Evolutionary conservation across 2,113 vertebrate genomes (phyloP).

Genomic region (Coreoperca whiteheadi): DNA sequence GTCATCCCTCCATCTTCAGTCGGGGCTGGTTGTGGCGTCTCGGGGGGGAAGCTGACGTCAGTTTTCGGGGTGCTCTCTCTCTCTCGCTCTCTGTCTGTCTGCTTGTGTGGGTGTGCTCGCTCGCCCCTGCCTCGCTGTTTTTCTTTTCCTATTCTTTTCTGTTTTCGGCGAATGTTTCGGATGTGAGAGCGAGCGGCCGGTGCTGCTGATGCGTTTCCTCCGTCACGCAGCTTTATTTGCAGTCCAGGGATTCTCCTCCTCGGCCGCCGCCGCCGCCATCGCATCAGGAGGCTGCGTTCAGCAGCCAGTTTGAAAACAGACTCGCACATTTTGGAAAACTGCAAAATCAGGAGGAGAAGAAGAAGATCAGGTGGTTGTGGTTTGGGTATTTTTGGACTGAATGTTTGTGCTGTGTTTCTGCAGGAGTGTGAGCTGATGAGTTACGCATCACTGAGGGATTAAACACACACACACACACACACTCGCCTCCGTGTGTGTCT

Average conservation of each 20-base stretch:
- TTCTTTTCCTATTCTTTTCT: background rate
- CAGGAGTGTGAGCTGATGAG: slow-evolving; percentile 9
- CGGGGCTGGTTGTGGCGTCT: slow-evolving; percentile 5
- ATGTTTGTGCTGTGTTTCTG: background rate
- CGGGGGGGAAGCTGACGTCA: slow-evolving; percentile 53
- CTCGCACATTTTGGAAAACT: background rate
- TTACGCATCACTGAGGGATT: slow-evolving; percentile 32
- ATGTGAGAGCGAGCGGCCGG: background rate
- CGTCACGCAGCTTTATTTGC: slow-evolving; percentile 65
- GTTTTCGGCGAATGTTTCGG: slow-evolving; percentile 14
- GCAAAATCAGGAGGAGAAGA: background rate
- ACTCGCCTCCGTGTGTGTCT: background rate
- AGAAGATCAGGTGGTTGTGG: background rate
- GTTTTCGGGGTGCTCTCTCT: slow-evolving; percentile 55
- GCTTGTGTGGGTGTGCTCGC: slow-evolving; percentile 61
- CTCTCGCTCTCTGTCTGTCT: slow-evolving; percentile 35
- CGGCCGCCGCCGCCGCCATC: background rate
- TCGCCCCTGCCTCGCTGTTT: slow-evolving; percentile 34
- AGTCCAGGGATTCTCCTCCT: slow-evolving; percentile 60
- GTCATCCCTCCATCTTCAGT: slow-evolving; percentile 9
- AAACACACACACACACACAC: background rate
- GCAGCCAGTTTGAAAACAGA: background rate
- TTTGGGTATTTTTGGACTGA: background rate
- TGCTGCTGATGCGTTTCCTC: slow-evolving; percentile 51
- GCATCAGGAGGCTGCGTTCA: slow-evolving; percentile 17